Base-by-base conservation (phyloP, 2,888 invertebrate genomes). In the Nasonovia ribisnigri region DNA sequence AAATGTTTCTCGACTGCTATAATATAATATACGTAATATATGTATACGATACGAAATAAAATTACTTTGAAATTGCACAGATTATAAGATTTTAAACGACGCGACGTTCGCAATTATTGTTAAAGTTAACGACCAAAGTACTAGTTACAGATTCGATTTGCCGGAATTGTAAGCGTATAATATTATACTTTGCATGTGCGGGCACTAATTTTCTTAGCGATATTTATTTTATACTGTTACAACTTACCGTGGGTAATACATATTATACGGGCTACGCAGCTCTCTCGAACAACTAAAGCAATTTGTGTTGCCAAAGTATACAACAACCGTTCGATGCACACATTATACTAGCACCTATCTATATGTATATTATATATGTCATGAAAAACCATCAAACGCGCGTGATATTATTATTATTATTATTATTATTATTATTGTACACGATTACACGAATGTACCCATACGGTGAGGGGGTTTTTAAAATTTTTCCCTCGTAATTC, bases 101-200 rank as follows among this genome's bases (percentile, higher is more conserved):
- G 77, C 77, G 67, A 24, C 90, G 51, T 54, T 84, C 26, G 84
- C 51, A 84, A 84, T 91, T 84, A 48, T 87, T 46, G 84, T 86
- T 43, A 46, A 48, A 36, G 87, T 92, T 67, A 87, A 86, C 87
- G 86, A 91, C 54, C 29, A 54, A 54, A 91, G 51, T 67, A 48
- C 54, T 48, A 77, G 54, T 86, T 86, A 57, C 54, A 46, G 84
- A 91, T 91, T 91, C 84, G 91, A 91, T 91, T 92, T 87, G 16
- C 60, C 67, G 48, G 67, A 92, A 92, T 87, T 48, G 48, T 87
- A 67, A 16, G 8, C 36, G 20, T 36, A 77, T 77, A 77, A 77
- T 77, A 42, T 36, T 77, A 20, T 77, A 24, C 77, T 43, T 57
- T 43, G 36, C 60, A 67, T 60, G 92, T 87, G 67, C 87, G 92